These are phyloP conservation scores for Acrobeloides nanus DNA, from an alignment of 2,888 invertebrate species.

Conservation along the genomic window DNA sequence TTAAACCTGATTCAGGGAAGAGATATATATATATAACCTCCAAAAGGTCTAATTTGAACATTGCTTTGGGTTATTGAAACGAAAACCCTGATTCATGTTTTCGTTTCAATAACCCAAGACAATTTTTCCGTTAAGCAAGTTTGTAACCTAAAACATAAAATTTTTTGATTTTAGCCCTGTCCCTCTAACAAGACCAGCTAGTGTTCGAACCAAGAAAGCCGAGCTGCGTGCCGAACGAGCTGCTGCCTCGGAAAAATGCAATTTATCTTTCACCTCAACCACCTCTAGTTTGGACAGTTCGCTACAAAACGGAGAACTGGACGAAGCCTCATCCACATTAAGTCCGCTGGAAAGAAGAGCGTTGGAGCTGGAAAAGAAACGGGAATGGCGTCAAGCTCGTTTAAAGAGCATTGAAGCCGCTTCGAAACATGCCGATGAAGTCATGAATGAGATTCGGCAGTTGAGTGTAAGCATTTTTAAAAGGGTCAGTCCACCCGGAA, in stretches of 20 bases:
- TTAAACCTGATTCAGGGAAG: no score
- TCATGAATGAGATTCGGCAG: no score
- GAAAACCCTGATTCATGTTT: no score
- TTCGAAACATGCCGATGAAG: conserved; percentile 80
- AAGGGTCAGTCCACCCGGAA: no score
- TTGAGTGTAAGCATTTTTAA: no score
- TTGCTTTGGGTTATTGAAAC: no score
- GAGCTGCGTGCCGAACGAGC: conserved; percentile 19
- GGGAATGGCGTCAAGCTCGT: conserved; percentile 82
- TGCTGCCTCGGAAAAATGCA: background rate
- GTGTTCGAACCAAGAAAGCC: conserved; percentile 25
- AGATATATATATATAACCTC: no score
- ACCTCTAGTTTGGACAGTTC: background rate
- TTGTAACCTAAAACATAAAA: background rate
- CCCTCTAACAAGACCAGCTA: conserved; percentile 14
- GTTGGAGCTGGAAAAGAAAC: conserved; percentile 52
- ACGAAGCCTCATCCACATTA: conserved; percentile 11
- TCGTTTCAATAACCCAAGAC: no score
- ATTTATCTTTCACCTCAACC: background rate
- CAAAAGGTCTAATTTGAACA: no score
- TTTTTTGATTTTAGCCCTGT: conserved; percentile 6
- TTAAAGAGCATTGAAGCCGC: conserved; percentile 62
- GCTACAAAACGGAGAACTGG: conserved; percentile 1
- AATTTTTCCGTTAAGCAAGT: background rate
- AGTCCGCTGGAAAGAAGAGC: conserved; percentile 14